A percentile compares a stretch with the other conserved stretches of the same genome.
These are phyloP conservation scores for Tetraodon nigroviridis DNA, from an alignment of 2,113 vertebrate genomes.

Conservation along the genomic window DNA sequence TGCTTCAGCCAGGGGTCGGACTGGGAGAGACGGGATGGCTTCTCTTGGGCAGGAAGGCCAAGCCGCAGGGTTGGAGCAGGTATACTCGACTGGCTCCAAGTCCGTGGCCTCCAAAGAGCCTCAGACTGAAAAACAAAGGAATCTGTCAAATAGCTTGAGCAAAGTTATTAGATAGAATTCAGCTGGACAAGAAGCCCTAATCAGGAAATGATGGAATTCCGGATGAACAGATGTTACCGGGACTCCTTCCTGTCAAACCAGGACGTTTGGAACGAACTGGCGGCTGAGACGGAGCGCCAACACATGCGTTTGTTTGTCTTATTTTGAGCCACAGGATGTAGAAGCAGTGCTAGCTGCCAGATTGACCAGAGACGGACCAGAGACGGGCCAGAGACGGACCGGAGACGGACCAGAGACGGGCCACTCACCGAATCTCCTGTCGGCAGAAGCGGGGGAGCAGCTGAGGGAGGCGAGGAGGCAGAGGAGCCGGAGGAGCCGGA, in stretches of 20 bases:
- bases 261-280: no score
- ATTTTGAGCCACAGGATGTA: no score
- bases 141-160: not conserved
- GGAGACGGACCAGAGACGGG: not conserved
- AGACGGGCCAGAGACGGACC: not conserved
- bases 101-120: no score
- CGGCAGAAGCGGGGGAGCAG: conserved; percentile 45
- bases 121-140: not conserved
- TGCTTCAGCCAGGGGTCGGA: no score
- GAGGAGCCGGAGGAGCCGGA: conserved; percentile 42
- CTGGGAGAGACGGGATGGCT: no score
- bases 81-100: not conserved
- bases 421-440: conserved; percentile 70
- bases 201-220: no score
- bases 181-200: no score
- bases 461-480: conserved; percentile 35
- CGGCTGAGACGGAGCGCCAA: no score
- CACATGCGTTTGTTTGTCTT: no score
- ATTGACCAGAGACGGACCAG: not conserved
- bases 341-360: no score
- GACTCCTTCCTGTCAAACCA: no score
- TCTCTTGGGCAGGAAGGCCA: not conserved
- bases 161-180: not conserved
- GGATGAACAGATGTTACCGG: no score
- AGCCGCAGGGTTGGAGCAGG: not conserved